These are phyloP conservation scores for Platycheirus rosarum DNA, from an alignment of 2,888 invertebrate genomes.

Conservation along the genomic window DNA sequence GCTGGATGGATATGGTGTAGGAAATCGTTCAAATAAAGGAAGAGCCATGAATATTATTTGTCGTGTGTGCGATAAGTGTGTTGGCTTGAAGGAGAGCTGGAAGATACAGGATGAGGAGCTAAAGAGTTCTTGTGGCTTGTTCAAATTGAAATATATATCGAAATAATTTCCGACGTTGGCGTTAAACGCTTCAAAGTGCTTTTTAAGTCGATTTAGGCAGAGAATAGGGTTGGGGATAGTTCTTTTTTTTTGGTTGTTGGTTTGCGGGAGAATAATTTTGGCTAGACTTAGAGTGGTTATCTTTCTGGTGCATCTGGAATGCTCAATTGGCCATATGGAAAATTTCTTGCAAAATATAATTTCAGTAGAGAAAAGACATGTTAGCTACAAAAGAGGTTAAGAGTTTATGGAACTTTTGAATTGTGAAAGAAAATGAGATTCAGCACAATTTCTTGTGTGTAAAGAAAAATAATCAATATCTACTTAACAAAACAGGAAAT, in stretches of 20 bases:
- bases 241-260: background rate
- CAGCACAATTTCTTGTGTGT: too few species aligned
- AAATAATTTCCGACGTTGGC: constrained; percentile 20
- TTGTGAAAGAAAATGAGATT: too few species aligned
- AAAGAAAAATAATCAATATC: too few species aligned
- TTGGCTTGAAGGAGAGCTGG: background rate
- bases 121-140: constrained; percentile 14
- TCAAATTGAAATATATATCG: constrained; percentile 43
- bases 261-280: too few species aligned
- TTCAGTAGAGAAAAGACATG: too few species aligned
- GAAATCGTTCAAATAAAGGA: constrained; percentile 52
- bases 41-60: constrained; percentile 65
- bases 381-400: too few species aligned
- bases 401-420: too few species aligned
- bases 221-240: background rate
- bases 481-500: too few species aligned
- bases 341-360: too few species aligned
- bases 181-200: constrained; percentile 38
- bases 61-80: constrained; percentile 58
- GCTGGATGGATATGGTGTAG: constrained; percentile 2
- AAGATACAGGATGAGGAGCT: background rate
- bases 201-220: background rate
- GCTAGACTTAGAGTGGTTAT: too few species aligned
- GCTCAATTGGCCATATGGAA: too few species aligned
- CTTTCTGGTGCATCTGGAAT: too few species aligned